Base-by-base conservation (phyloP, 2,797 vertebrate species). In the Apogon hyalosoma region DNA sequence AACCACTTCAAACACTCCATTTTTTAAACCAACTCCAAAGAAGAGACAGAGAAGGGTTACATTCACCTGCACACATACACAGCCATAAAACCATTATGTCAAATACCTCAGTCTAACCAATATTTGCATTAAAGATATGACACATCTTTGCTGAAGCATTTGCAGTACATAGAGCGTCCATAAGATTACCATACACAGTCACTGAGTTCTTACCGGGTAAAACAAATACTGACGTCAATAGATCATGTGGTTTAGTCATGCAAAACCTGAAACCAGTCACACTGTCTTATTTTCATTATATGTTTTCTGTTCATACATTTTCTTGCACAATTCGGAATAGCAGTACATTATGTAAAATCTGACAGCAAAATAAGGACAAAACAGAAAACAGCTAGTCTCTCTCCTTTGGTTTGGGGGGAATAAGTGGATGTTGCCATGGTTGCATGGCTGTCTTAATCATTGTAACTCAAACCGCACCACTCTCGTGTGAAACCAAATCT, bases 401-500 rank as follows among this genome's bases (percentile, higher is more conserved):
- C 24, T 60, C 50, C 19, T 60, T 71, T 59, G 38, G 49, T 63
- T 59, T 74, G 38, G 15, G 11, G 31, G 46, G 48, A 45, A 38
- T 71, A 63, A 63, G 69, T 61, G 51, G 40, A 65, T 57, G 79
- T 88, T 76, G 63, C 82, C 67, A 85, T 88, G 86, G 87, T 70
- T 73, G 69, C 85, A 52, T 7, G 19, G 60, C 72, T 48, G 15
- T 70, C 63, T 63, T 75, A 69, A 87, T 84, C 63, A 82, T 84
- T 4, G 54, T 66, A 85, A 85, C 73, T 65, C 61, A 78, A 82
- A 74, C 70, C 53, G 78, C 69, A 18, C 60, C 7, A 3, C 54
- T 60, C 62, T 83, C 40, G 55, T 21, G 57, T 86, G 80, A 92
- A 90, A 90, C 84, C 62, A 73, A 81, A 89, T 84, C 74, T 33